Evolutionary conservation across 2,797 vertebrate species (phyloP), one percentile per base, ranked within the genome.

Genomic region (Sarcoramphus papa): DNA sequence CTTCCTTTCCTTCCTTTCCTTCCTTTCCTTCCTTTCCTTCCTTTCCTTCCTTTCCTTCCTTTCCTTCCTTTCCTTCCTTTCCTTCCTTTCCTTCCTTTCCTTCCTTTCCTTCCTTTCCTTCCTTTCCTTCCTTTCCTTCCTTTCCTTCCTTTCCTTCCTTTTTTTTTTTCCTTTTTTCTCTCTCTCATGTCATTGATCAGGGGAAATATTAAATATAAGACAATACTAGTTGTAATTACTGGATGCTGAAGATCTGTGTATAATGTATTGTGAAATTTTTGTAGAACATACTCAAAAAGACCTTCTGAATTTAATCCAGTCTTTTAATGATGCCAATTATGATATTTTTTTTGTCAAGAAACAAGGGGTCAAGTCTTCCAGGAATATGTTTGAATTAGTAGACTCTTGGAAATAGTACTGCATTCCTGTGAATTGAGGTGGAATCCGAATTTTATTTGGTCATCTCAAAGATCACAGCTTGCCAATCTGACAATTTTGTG

Each of bases 381-480:
- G 47, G 48, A 81, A 51, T 76, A 54, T 0, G 0, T 72, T 85
- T 48, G 57, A 54, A 28, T 89, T 45, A 33, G 21, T 54, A 56
- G 68, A 20, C 24, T 50, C 47, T 62, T 28, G 10, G 57, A 91
- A 94, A 67, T 25, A 75, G 19, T n/a, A 54, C 40, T 64, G 25
- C 31, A 45, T 92, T 85, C 28, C 53, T 79, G n/a, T 70, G 60
- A 82, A 50, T 9, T 80, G 63, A 92, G 48, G 23, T 76, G n/a
- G 37, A 85, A 45, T 86, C 54, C 92, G 85, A 50, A 74, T 94
- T 94, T 67, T 82, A 53, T 83, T 94, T 95, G 74, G 33, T 79
- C 87, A 47, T 84, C 69, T 79, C 40, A 70, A 73, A 63, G 79
- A 88, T 80, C 81, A 51, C 54, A 74, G 25, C 8, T 88, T 76